These are phyloP conservation scores for Ferdinandea cuprea DNA, from an alignment of 2,888 invertebrate species.

Conservation along the genomic window DNA sequence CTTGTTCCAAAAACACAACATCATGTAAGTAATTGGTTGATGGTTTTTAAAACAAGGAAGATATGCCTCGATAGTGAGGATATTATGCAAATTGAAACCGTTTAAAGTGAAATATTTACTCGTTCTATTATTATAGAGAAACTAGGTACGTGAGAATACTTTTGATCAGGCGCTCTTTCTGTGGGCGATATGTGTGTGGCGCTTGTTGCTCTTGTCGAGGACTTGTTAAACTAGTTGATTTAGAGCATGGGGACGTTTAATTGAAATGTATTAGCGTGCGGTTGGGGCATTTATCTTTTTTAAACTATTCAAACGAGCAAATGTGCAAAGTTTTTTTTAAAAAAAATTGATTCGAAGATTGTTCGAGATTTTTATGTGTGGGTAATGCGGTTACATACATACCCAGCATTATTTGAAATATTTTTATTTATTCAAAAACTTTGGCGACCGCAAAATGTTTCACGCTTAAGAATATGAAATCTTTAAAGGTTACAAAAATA, in stretches of 20 bases:
- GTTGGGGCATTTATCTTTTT: too few relatives aligned
- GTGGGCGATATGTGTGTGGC: background rate
- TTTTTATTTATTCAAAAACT: too few relatives aligned
- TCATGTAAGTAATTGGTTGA: constrained; percentile 54
- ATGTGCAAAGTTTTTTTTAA: too few relatives aligned
- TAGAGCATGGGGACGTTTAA: background rate
- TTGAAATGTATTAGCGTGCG: background rate
- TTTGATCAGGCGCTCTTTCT: constrained; percentile 2
- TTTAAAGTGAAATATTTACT: constrained; percentile 26
- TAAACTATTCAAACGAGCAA: too few relatives aligned
- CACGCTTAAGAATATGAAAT: too few relatives aligned
- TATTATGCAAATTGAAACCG: constrained; percentile 68
- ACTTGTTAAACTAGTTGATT: background rate
- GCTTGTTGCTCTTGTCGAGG: background rate
- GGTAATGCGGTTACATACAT: too few relatives aligned
- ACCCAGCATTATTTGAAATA: too few relatives aligned
- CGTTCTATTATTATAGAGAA: constrained; percentile 16
- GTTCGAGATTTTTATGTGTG: too few relatives aligned
- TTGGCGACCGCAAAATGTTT: too few relatives aligned
- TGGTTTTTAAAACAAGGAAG: constrained; percentile 38
- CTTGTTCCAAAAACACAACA: constrained; percentile 2
- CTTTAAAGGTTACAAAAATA: too few relatives aligned
- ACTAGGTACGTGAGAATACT: constrained; percentile 66
- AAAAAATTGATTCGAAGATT: too few relatives aligned
- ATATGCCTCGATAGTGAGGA: constrained; percentile 28